A percentile compares a stretch with the other conserved stretches of the same genome.
Conservation (phyloP, 2,797 vertebrate species). For the Labroides dimidiatus region DNA sequence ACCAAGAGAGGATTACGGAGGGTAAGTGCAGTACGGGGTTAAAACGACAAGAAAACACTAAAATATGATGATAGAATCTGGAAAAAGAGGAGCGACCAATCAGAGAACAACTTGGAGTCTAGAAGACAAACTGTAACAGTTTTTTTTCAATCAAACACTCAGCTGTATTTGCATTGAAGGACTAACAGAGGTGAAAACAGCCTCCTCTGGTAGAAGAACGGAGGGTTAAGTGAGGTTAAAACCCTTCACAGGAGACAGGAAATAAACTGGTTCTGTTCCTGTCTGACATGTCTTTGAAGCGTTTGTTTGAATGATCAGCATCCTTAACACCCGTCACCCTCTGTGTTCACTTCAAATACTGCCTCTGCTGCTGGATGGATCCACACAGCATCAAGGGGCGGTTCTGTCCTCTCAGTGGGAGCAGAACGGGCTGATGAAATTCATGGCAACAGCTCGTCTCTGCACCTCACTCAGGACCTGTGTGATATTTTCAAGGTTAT, state of each 20-base stretch:
- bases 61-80: background rate
- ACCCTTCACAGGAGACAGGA: background rate
- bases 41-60: background rate
- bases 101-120: too few species aligned
- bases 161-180: too few species aligned
- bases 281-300: background rate
- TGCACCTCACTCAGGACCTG: constrained; percentile 37
- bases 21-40: background rate
- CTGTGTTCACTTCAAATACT: constrained; percentile 9
- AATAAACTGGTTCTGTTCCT: constrained; percentile 3
- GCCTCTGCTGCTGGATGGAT: constrained; percentile 13
- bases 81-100: too few species aligned
- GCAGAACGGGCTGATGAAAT: constrained; percentile 49
- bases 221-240: background rate
- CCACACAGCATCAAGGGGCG: background rate
- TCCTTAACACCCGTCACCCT: background rate
- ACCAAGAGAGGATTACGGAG: background rate
- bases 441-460: constrained; percentile 40
- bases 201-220: too few species aligned
- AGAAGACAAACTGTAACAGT: too few species aligned
- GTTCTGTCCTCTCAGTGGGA: constrained; percentile 24
- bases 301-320: constrained; percentile 9
- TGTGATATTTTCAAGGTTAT: constrained; percentile 35
- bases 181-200: too few species aligned
- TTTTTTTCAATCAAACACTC: too few species aligned